Base-by-base conservation (phyloP, 2,888 invertebrate species). In the Scaptomyza tumidula region DNA sequence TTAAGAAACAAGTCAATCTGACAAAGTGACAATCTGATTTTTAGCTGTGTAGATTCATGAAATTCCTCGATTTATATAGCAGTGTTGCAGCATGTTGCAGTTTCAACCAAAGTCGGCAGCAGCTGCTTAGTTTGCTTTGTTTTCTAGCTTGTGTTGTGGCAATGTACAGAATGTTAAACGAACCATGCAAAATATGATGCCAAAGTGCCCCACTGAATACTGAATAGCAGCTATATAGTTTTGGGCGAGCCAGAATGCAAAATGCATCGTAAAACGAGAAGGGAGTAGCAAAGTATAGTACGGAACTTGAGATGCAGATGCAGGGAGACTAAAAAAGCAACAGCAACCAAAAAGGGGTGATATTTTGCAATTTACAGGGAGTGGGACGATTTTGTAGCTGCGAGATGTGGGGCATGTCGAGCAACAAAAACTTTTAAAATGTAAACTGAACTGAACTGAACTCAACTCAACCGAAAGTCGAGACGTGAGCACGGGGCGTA, bases 171-270 rank as follows among this genome's bases (percentile, higher is more conserved):
- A 85, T 89, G 86, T 75, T 87, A 78, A 88, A 87, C 87, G 89
- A 88, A 89, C 77, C 87, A 79, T 89, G 80, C 80, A 87, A 87
- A 87, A 82, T 76, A 83, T 70, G 82, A 71, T 84, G 87, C 71
- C 81, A 66, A 52, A 62, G 60, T 9, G 52, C 19, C 43, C 16
- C 19, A 39, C 24, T 44, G 55, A 44, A 33, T 41, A 43, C 53
- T 44, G 44, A 44, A 60, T 46, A 9, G 29, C 45, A 29, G 50
- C 61, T 45, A 62, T 44, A 61, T 46, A 61, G 61, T 68, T 79
- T 65, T 50, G 56, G 73, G 68, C 19, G 49, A 50, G 64, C 57
- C 71, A 65, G 27, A 65, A 68, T 79, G 71, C 71, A 71, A 61
- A 75, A 63, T 57, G 77, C 61, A 65, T 50, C 50, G 61, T 50